Base-by-base conservation (phyloP, 2,797 vertebrate species). In the Characodon lateralis region DNA sequence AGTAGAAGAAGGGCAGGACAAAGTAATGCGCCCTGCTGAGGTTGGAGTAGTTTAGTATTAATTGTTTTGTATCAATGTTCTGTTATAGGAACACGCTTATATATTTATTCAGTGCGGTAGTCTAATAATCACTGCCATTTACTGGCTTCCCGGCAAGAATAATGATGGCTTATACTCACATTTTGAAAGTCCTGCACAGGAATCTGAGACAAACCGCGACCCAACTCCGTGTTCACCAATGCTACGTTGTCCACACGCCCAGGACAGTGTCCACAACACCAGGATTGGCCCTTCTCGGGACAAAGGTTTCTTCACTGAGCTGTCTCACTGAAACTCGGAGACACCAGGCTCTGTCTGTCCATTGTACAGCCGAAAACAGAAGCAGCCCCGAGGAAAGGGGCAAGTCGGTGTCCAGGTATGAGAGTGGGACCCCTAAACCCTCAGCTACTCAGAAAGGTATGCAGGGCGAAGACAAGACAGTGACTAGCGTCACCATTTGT, bases 401-500 rank as follows among this genome's bases (percentile, higher is more conserved):
- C 0, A 89, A 92, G 71, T 92, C 96, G 0, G 85, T 97, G 0
- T 95, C 89, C 53, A 91, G 87, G 79, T 90, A 76, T 26, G 88
- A 84, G 46, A 73, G 84, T 4, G 90, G 84, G 0, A 93, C 90
- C 0, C 69, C 94, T 0, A 78, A 88, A 41, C 9, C 93, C 5
- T 95, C 97, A 4, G 79, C 95, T 9, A 83, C 95, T 35, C 96
- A 95, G 55, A 98, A 95, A 97, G 97, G 98, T 99, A 91, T 92
- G 28, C 3, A 31, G 35, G 61, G 18, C 6, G 10, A 26, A 18
- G 22, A 66, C 22, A 22, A 9, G 58, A 16, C 6, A 28, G 39
- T 39, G 61, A 3, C 31, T 31, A 53, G 46, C 6, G 6, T 3
- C 31, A 8, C n/a, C 26, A 10, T 5, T 2, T 61, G 13, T 74